These are phyloP conservation scores for Diphyllodes magnificus DNA, from an alignment of 2,113 vertebrate genomes.

Conservation along the genomic window DNA sequence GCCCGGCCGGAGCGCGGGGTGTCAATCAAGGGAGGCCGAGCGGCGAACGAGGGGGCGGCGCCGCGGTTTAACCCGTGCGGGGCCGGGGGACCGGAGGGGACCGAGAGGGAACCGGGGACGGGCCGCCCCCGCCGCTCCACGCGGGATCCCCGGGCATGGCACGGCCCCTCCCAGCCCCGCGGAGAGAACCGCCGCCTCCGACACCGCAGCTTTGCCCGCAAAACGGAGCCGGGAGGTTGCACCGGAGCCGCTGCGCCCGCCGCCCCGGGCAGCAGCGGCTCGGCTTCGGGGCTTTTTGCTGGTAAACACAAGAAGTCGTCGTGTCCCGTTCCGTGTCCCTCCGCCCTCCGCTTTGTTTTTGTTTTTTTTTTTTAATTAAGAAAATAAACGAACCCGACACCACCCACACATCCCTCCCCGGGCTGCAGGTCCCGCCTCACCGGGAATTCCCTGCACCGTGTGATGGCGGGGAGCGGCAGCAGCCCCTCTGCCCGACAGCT, in stretches of 20 bases:
- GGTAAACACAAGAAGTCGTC: not conserved
- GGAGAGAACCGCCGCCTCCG: not conserved
- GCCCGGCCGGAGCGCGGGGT: not conserved
- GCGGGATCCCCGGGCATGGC: not conserved
- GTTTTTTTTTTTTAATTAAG: not conserved
- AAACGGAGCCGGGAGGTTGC: not conserved
- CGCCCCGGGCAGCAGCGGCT: not conserved
- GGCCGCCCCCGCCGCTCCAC: not conserved
- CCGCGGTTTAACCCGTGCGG: not conserved
- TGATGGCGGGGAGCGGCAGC: not conserved
- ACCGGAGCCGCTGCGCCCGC: not conserved
- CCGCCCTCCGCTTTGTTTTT: not conserved
- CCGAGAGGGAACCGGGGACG: not conserved
- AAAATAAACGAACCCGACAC: not conserved
- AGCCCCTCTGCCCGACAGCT: not conserved
- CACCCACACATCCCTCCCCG: not conserved
- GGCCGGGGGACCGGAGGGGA: not conserved
- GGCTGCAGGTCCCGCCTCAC: not conserved
- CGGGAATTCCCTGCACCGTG: not conserved
- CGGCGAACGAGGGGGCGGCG: not conserved
- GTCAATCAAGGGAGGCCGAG: conserved; percentile 34
- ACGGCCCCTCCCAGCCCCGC: not conserved
- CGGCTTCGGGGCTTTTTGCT: not conserved
- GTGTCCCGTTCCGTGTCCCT: not conserved
- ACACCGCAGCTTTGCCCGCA: not conserved